Base-by-base conservation (phyloP, 2,888 invertebrate genomes). In the Asteroscopus sphinx region DNA sequence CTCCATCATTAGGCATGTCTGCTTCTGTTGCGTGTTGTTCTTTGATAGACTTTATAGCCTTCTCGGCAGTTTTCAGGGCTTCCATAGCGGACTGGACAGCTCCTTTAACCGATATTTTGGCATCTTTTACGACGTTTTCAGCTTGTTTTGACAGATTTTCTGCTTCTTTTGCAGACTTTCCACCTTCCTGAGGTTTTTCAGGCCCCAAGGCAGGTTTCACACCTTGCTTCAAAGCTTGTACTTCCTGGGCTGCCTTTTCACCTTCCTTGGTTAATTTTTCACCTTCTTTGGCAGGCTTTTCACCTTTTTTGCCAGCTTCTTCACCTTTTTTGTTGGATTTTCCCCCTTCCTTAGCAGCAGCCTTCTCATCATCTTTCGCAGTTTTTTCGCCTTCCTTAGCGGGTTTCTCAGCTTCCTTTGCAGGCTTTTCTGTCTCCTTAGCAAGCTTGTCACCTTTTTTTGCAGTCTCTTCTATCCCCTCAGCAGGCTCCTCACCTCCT, bases 71-170 rank as follows among this genome's bases (percentile, higher is more conserved):
- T 53, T 47, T 45, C 3, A 68, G 45, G 39, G 74, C 73, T 35
- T 72, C 61, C 39, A 77, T 62, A 9, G 75, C 65, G 11, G 73
- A 60, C 8, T 69, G 57, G 15, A 68, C 55, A 5, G 69, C 62
- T 62, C 79, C 76, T 25, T 73, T 76, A 6, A 80, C 77, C 15
- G 80, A 68, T 74, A 64, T 33, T 59, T 55, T 57, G 26, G 71
- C 73, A 0, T 56, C 55, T 42, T 49, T 49, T 5, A 65, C 40
- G 1, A 68, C 55, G 9, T 30, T 42, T 9, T 61, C 47, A 0
- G 69, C 64, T 35, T 70, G 35, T 37, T 59, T 59, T 2, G 67
- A 71, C 21, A 67, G 33, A 1, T 48, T 52, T 41, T 71, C 59
- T 17, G 67, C 72, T 6, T 40, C 37, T 7, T 55, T 53, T 32